These are phyloP conservation scores for Anolis carolinensis DNA, from an alignment of 2,113 vertebrate genomes.

Conservation along the genomic window DNA sequence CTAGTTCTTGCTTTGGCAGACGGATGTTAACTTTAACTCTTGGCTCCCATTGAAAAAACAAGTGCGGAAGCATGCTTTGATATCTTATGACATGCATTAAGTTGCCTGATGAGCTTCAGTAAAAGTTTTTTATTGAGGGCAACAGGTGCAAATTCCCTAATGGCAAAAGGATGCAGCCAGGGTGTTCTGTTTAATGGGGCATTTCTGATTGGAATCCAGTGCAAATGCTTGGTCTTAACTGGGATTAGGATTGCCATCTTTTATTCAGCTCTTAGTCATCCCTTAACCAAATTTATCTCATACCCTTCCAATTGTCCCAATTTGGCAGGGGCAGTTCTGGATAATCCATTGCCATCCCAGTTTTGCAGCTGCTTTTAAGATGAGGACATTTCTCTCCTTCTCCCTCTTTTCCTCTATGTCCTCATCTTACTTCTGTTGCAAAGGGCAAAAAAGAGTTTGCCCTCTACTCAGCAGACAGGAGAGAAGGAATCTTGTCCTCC, in stretches of 20 bases:
- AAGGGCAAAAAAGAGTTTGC: too few species aligned
- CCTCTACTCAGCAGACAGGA: too few species aligned
- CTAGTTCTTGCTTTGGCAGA: background rate
- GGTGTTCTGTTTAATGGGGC: background rate
- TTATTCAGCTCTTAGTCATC: background rate
- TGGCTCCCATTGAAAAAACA: background rate
- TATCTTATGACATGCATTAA: background rate
- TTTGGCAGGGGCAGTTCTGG: too few species aligned
- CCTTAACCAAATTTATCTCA: background rate
- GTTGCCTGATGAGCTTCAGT: background rate
- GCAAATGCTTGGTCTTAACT: background rate
- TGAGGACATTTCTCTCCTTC: too few species aligned
- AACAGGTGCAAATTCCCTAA: background rate
- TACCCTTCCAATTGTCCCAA: too few species aligned
- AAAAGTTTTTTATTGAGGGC: background rate
- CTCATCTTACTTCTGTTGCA: too few species aligned
- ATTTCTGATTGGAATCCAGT: background rate
- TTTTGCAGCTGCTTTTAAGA: too few species aligned
- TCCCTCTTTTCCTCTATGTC: too few species aligned
- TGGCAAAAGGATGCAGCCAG: background rate
- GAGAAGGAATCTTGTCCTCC: too few species aligned
- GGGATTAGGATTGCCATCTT: background rate
- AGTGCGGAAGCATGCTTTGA: slow-evolving; percentile 3
- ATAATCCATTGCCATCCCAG: too few species aligned
- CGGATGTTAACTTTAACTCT: background rate